Conservation (phyloP, 2,113 vertebrate species). For the Synodontis membranacea region DNA sequence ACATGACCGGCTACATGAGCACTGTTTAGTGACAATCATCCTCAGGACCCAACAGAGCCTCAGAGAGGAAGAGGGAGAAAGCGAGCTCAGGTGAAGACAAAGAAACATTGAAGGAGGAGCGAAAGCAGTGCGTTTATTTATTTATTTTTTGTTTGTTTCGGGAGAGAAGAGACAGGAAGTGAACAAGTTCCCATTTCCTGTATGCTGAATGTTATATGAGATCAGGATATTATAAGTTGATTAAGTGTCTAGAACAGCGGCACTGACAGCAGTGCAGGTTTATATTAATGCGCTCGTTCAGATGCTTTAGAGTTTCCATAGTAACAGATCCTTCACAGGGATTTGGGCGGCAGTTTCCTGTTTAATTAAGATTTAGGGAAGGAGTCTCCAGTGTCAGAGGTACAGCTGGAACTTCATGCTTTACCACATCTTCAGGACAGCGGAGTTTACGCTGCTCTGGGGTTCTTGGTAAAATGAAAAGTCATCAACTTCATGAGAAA, state of each 20-base stretch:
- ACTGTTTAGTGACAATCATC: conserved; percentile 49
- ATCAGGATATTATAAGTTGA: not conserved
- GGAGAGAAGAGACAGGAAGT: conserved; percentile 11
- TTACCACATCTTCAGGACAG: not conserved
- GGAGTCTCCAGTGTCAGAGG: conserved; percentile 26
- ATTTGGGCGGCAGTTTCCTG: not conserved
- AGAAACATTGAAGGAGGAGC: not conserved
- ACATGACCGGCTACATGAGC: conserved; percentile 14
- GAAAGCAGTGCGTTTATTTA: conserved; percentile 40
- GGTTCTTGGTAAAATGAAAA: not conserved
- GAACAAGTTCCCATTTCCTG: conserved; percentile 23
- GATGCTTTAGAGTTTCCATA: not conserved
- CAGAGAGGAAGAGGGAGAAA: not conserved
- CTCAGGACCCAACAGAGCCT: not conserved
- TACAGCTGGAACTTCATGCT: too few species aligned
- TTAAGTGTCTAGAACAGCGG: not conserved
- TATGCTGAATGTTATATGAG: conserved; percentile 10
- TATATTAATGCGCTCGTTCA: not conserved
- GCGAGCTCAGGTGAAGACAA: not conserved
- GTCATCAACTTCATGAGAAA: not conserved
- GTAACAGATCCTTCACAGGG: not conserved
- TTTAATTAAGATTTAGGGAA: not conserved
- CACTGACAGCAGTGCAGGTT: not conserved
- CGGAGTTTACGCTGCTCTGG: not conserved
- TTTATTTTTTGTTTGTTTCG: conserved; percentile 32